Conservation (phyloP, 2,888 invertebrate species). For the Vanessa cardui region DNA sequence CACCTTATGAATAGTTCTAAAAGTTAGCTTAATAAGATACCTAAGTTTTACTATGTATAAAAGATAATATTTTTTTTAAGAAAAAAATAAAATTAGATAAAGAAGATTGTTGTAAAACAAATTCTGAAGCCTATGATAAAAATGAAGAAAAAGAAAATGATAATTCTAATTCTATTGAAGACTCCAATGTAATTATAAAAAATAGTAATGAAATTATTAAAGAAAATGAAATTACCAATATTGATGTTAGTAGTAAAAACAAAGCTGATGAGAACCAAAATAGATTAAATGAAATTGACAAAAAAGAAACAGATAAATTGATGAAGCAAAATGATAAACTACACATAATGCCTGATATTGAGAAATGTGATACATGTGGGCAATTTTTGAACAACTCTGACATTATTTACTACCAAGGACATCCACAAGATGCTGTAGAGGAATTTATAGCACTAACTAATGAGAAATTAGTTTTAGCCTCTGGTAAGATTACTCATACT, state of each 20-base stretch:
- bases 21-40: too few species aligned
- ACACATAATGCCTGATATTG: conserved; percentile 50
- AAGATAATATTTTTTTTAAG: conserved; percentile 45
- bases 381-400: conserved; percentile 78
- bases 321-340: background rate
- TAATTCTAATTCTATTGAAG: background rate
- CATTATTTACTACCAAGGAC: conserved; percentile 86
- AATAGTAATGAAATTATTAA: conserved; percentile 26
- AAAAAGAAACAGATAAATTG: background rate
- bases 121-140: conserved; percentile 19
- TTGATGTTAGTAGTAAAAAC: conserved; percentile 19
- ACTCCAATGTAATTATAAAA: conserved; percentile 7
- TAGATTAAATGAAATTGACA: conserved; percentile 33
- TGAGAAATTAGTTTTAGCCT: conserved; percentile 87
- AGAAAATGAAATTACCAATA: conserved; percentile 28
- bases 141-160: conserved; percentile 16
- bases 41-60: too few species aligned
- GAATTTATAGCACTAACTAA: conserved; percentile 89
- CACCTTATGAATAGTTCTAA: too few species aligned
- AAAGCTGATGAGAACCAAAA: conserved; percentile 20
- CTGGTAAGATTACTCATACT: conserved; percentile 72
- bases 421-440: conserved; percentile 89
- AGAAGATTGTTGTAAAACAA: conserved; percentile 27
- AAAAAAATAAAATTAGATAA: conserved; percentile 55
- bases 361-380: conserved; percentile 72